Percentiles rank a stretch among this genome's conserved stretches.
Evolutionary conservation across 2,888 invertebrate species (phyloP).

Genomic region (Rhagonycha lutea): DNA sequence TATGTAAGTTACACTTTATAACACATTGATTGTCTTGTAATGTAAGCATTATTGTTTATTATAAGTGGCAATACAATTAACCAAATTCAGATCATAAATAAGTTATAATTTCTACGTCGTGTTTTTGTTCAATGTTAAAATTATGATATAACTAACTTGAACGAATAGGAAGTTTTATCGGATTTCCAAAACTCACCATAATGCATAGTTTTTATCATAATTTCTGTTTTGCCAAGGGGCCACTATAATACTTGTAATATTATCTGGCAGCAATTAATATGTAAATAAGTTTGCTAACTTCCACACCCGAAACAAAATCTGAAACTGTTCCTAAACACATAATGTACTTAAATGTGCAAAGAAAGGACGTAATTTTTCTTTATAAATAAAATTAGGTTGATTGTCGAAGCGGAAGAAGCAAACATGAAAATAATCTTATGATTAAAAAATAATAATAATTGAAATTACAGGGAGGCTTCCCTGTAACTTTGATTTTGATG

Average conservation of each 20-base stretch:
- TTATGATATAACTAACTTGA: no score
- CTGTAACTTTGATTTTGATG: no score
- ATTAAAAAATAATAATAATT: no score
- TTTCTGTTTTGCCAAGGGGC: neutral
- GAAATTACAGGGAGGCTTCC: no score
- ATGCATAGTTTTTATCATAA: neutral
- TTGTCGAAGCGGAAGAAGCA: no score
- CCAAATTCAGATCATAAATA: neutral
- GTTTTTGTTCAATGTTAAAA: neutral
- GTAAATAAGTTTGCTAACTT: neutral
- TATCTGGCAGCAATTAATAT: neutral
- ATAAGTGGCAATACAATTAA: neutral
- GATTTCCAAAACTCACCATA: neutral
- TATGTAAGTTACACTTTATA: neutral
- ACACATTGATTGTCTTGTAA: neutral
- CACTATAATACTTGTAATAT: neutral
- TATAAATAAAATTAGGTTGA: no score
- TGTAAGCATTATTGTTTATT: neutral
- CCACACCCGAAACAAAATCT: neutral
- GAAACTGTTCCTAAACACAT: neutral
- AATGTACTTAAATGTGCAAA: no score
- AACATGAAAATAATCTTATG: no score
- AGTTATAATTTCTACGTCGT: neutral
- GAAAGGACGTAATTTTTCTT: no score
- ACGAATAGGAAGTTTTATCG: neutral